These are phyloP conservation scores for Mycetomoellerius zeteki DNA, from an alignment of 1,140 invertebrate genomes.

Conservation along the genomic window DNA sequence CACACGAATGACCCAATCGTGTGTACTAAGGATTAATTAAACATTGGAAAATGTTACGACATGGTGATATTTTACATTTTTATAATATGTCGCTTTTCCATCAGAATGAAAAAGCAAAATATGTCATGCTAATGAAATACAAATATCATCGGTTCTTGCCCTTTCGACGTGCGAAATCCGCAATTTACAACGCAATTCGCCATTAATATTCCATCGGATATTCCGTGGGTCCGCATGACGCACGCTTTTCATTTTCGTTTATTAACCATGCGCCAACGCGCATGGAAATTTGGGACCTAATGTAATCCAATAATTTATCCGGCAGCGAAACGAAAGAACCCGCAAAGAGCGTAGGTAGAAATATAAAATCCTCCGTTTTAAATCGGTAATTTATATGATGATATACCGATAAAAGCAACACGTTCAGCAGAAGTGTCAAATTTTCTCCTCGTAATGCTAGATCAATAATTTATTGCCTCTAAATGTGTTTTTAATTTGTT, in stretches of 20 bases:
- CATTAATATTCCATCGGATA: constrained; percentile 38
- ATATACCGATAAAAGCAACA: not conserved
- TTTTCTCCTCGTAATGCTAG: constrained; percentile 30
- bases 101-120: not conserved
- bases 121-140: not conserved
- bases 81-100: not conserved
- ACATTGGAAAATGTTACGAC: not conserved
- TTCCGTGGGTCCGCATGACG: not conserved
- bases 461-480: constrained; percentile 7
- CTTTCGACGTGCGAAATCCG: constrained; percentile 12
- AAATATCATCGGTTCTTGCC: not conserved
- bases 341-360: constrained; percentile 8
- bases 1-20: no score
- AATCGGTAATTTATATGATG: constrained; percentile 42
- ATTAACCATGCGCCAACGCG: not conserved
- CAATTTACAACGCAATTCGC: constrained; percentile 32
- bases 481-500: no score
- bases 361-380: constrained; percentile 44
- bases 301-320: constrained; percentile 59
- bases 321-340: not conserved
- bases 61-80: not conserved
- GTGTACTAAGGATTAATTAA: constrained; percentile 19
- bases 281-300: constrained; percentile 37
- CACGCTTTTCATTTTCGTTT: constrained; percentile 38
- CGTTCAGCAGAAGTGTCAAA: constrained; percentile 23